Conservation (phyloP, 2,888 invertebrate species). For the Xestia ashworthii region DNA sequence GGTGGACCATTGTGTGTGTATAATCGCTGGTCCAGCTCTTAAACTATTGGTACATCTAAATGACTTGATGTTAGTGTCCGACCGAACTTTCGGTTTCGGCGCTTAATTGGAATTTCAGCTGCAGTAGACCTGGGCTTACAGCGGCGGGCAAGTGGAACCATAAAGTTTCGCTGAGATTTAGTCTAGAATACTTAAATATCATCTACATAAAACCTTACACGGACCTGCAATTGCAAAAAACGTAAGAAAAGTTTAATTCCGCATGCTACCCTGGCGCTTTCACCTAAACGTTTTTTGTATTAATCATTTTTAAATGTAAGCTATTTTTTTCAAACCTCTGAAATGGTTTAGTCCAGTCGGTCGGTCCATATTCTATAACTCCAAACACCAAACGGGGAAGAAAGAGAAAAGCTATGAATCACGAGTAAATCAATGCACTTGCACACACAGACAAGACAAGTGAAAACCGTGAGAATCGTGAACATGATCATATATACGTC, state of each 20-base stretch:
- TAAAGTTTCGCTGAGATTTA: neutral
- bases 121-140: neutral
- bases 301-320: neutral
- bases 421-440: conserved; percentile 55
- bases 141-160: neutral
- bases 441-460: conserved; percentile 58
- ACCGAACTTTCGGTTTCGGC: neutral
- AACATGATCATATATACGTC: conserved; percentile 43
- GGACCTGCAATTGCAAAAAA: too few species aligned
- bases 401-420: conserved; percentile 1
- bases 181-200: neutral
- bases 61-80: neutral
- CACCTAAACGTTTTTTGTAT: neutral
- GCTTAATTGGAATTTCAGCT: neutral
- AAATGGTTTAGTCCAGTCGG: neutral
- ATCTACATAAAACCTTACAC: too few species aligned
- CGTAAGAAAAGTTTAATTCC: too few species aligned
- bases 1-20: too few species aligned
- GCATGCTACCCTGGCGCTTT: too few species aligned
- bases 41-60: neutral
- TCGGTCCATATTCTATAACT: neutral
- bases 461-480: conserved; percentile 58
- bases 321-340: neutral
- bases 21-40: neutral
- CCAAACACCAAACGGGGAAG: neutral